phyloP scores from a whole-genome alignment of 2,888 invertebrate species.

The Troides aeacus region DNA sequence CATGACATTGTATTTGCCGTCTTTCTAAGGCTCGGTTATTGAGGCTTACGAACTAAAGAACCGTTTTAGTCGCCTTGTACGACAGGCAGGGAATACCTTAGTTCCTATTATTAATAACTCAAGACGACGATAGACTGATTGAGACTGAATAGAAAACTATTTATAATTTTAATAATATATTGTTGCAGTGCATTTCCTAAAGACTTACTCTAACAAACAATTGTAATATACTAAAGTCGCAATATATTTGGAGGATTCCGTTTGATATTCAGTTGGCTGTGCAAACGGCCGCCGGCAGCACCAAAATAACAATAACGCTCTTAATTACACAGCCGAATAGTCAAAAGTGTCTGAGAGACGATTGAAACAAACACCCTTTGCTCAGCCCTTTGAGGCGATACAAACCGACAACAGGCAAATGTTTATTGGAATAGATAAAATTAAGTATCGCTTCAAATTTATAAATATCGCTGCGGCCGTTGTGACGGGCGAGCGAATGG shows the following conservation, averaged over 20 bases:
- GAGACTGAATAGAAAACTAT: too few species aligned
- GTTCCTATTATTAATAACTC: too few species aligned
- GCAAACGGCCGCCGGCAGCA: conserved; percentile 1
- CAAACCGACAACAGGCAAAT: conserved; percentile 17
- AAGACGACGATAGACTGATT: too few species aligned
- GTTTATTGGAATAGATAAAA: conserved; percentile 31
- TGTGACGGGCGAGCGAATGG: conserved; percentile 42
- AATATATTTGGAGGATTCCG: conserved; percentile 11
- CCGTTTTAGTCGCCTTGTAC: too few species aligned
- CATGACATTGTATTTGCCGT: too few species aligned
- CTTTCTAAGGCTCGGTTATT: too few species aligned
- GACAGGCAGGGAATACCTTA: too few species aligned
- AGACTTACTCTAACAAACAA: neutral
- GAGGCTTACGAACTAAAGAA: too few species aligned
- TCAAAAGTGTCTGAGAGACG: conserved; percentile 13
- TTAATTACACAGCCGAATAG: conserved; percentile 21
- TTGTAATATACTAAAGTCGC: neutral
- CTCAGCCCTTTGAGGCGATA: conserved; percentile 17
- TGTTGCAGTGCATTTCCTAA: neutral
- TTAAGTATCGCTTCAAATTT: conserved; percentile 27
- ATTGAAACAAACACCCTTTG: conserved; percentile 14
- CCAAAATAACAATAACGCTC: conserved; percentile 25
- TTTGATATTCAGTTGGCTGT: conserved; percentile 20
- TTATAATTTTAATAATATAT: too few species aligned
- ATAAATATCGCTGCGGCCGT: conserved; percentile 33